Percentiles rank a stretch among this genome's conserved stretches.
Evolutionary conservation across 1,140 invertebrate species (phyloP).

Genomic region (Trachymyrmex septentrionalis): DNA sequence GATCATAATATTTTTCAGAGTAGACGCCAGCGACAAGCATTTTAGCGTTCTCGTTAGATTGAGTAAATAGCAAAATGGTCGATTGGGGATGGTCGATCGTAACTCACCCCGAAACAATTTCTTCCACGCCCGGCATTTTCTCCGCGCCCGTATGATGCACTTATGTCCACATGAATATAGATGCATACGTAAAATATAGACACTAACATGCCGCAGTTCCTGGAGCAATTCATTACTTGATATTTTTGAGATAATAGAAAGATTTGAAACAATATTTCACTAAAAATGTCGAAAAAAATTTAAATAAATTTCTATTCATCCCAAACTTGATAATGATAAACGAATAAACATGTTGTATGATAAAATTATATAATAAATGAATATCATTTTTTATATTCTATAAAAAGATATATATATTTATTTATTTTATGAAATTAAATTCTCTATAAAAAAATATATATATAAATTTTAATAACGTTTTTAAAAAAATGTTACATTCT

Average conservation of each 20-base stretch:
- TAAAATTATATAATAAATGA: background rate
- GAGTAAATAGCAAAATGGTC: slow-evolving; percentile 49
- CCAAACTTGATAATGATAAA: background rate
- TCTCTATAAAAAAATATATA: background rate
- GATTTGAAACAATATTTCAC: background rate
- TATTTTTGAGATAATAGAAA: slow-evolving; percentile 23
- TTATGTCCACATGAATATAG: slow-evolving; percentile 55
- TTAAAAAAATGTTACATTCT: background rate
- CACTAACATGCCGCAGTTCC: background rate
- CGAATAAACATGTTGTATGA: background rate
- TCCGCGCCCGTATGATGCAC: slow-evolving; percentile 4
- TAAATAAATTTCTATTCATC: background rate
- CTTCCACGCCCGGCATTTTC: slow-evolving; percentile 12
- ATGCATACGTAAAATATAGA: slow-evolving; percentile 29
- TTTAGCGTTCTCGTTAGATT: slow-evolving; percentile 28
- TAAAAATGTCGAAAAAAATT: background rate
- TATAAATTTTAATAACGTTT: background rate
- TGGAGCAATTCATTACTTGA: background rate
- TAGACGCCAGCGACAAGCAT: background rate
- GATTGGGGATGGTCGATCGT: slow-evolving; percentile 37
- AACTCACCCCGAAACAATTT: slow-evolving; percentile 44
- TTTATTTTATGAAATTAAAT: background rate
- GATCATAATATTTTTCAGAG: slow-evolving; percentile 17
- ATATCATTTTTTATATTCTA: slow-evolving; percentile 11
- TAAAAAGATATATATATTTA: background rate